Evolutionary conservation across 2,797 vertebrate genomes (phyloP).

Genomic region (Brotula barbata): DNA sequence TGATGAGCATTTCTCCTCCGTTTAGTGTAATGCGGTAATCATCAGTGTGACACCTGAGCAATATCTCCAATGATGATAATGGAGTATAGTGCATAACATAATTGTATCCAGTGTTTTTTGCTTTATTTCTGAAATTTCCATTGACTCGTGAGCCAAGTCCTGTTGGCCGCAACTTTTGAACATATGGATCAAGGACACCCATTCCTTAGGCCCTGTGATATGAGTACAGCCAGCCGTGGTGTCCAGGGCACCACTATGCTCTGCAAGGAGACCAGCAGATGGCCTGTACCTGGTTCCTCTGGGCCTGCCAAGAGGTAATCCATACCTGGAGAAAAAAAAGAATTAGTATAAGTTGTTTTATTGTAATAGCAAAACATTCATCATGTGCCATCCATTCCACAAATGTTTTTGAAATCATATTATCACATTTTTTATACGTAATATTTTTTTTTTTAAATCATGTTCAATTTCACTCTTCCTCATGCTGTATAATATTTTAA

Average conservation of each 20-base stretch:
- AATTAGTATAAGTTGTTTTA: neutral
- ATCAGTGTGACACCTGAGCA: conserved; percentile 8
- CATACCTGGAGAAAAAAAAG: conserved; percentile 70
- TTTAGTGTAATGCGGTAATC: neutral
- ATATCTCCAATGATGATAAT: neutral
- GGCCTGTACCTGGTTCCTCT: conserved; percentile 80
- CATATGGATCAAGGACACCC: conserved; percentile 78
- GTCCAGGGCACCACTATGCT: conserved; percentile 88
- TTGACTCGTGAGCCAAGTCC: neutral
- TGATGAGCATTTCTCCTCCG: conserved; percentile 1
- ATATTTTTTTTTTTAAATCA: no score
- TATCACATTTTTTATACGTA: neutral
- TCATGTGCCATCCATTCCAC: no score
- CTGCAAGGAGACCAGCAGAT: conserved; percentile 88
- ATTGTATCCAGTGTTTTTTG: conserved; percentile 21
- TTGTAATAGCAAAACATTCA: neutral
- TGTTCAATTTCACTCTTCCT: no score
- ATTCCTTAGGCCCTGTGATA: conserved; percentile 80
- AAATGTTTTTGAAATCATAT: no score
- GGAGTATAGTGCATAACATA: neutral
- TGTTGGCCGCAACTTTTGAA: neutral
- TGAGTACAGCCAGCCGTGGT: conserved; percentile 77
- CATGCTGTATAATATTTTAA: no score
- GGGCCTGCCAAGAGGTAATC: conserved; percentile 89
- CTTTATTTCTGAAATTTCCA: conserved; percentile 29